Base-by-base conservation (phyloP, 2,113 vertebrate species). In the Amblyopsis rosae region DNA sequence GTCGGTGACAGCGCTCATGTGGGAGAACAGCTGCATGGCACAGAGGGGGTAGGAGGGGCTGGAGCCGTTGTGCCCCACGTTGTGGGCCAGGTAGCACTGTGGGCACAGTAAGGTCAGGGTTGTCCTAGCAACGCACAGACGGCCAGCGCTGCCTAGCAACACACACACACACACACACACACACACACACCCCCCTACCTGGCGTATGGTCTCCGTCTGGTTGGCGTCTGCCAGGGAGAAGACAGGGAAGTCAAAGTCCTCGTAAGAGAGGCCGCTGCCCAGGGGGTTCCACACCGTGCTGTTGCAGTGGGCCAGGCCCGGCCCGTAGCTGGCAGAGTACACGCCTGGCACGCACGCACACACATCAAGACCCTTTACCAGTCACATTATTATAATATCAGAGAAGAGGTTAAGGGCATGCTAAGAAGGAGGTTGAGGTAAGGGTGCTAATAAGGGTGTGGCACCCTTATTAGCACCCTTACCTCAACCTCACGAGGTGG, bases 11-110 rank as follows among this genome's bases (percentile, higher is more conserved):
- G 96, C 96, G 0, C 94, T 94, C 96, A 98, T 98, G 92, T 96
- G 96, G 0, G 97, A 94, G 72, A 82, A 95, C 0, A 99, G 94
- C 94, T 99, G 95, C 96, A 99, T 95, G 55, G 97, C 95, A 0
- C 97, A 99, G 1, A 99, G 92, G 0, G 96, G 97, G 76, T 95
- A 95, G 63, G 64, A 16, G 0, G 96, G 96, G 0, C 4, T 69
- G 0, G 91, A 88, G 47, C 93, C 93, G 0, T 92, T 95, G 13
- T 51, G 53, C 0, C 85, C 81, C 0, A 77, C 67, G 15, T 98
- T 98, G 68, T 98, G 95, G 1, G 93, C 90, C 5, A 85, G 77
- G 48, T 92, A 96, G 81, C 96, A 98, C 96, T 98, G 77, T 2
- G 12, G 9, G 35, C 35, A 41, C 35, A 5, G 35, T 0, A 41